A percentile compares a stretch with the other conserved stretches of the same genome.
Conservation (phyloP, 2,888 invertebrate species). For the Alloscopus bannaensis region DNA sequence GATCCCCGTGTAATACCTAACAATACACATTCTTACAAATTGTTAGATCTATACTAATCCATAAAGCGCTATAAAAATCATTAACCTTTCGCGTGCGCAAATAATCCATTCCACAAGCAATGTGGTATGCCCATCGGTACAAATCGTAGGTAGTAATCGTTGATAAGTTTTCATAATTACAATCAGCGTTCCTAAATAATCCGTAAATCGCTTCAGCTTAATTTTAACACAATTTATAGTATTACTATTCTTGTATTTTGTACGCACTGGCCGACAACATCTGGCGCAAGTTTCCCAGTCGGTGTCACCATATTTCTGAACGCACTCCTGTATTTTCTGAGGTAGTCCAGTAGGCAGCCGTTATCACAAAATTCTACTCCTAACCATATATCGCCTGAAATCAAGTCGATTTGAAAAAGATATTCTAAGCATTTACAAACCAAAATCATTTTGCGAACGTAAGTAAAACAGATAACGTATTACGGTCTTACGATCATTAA, state of each 20-base stretch:
- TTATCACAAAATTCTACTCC: constrained; percentile 68
- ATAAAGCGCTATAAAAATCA: neutral
- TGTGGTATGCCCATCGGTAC: constrained; percentile 61
- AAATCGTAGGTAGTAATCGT: constrained; percentile 51
- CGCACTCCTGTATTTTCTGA: constrained; percentile 35
- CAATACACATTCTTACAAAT: too few relatives aligned
- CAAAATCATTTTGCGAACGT: too few relatives aligned
- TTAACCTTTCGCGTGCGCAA: constrained; percentile 47
- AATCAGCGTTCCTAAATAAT: neutral
- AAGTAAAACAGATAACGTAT: too few relatives aligned
- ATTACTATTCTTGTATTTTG: too few relatives aligned
- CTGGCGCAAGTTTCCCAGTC: constrained; percentile 41
- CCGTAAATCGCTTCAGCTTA: too few relatives aligned
- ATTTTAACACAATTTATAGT: too few relatives aligned
- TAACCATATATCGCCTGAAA: constrained; percentile 59
- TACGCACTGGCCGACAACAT: too few relatives aligned
- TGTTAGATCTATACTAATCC: neutral
- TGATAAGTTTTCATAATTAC: constrained; percentile 43
- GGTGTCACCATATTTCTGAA: constrained; percentile 43
- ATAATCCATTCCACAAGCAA: constrained; percentile 67
- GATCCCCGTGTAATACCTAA: constrained; percentile 66
- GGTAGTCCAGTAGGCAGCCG: constrained; percentile 57
- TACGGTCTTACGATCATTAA: constrained; percentile 59
- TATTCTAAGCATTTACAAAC: neutral
- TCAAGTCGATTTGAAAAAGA: neutral